phyloP scores from a whole-genome alignment of 2,797 vertebrate genomes.

The Serranus cabrilla region DNA sequence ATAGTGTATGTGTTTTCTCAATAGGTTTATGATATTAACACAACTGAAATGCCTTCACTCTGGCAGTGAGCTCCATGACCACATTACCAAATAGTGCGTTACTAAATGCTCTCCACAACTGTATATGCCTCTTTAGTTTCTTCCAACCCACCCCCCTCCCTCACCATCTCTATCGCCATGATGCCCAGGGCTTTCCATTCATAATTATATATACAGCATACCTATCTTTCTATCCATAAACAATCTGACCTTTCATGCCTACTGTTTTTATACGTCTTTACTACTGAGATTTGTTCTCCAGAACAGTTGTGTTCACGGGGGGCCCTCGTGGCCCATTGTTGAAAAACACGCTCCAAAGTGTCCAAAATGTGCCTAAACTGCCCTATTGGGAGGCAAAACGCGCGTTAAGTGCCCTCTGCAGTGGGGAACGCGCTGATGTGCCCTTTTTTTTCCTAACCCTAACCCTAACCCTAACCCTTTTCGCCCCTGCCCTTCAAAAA shows the following conservation, averaged over 20 bases:
- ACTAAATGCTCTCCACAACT: slow-evolving; percentile 66
- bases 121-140: slow-evolving; percentile 44
- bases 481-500: too few species aligned
- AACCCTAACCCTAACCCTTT: too few species aligned
- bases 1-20: slow-evolving; percentile 1
- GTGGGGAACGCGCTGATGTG: too few species aligned
- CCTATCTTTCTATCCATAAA: background rate
- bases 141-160: slow-evolving; percentile 13
- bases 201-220: slow-evolving; percentile 10
- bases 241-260: background rate
- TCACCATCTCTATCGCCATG: background rate
- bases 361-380: too few species aligned
- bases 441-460: too few species aligned
- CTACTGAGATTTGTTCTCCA: background rate
- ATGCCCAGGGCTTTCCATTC: slow-evolving; percentile 39
- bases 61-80: slow-evolving; percentile 59
- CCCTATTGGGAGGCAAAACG: too few species aligned
- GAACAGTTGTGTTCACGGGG: too few species aligned
- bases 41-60: slow-evolving; percentile 24
- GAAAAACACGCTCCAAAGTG: too few species aligned
- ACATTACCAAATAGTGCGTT: slow-evolving; percentile 80
- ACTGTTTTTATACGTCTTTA: background rate
- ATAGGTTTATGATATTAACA: slow-evolving; percentile 29
- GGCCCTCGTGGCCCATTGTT: too few species aligned
- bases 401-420: too few species aligned